Percentiles rank a stretch among this genome's conserved stretches.
Conservation (phyloP, 2,113 vertebrate genomes). For the Crotalus viridis region DNA sequence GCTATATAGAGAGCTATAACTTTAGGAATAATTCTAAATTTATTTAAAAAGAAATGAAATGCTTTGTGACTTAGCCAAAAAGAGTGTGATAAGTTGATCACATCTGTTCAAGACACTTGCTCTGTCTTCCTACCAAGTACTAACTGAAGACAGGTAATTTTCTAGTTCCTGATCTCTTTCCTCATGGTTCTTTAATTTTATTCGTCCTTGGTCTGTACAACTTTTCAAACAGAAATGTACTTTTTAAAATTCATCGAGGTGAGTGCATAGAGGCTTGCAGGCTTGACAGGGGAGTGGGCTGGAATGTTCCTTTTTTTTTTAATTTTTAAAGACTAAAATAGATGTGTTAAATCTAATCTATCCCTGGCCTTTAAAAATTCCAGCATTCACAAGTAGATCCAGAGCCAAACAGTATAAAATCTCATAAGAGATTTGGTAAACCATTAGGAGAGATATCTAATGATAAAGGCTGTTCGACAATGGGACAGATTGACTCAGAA, state of each 20-base stretch:
- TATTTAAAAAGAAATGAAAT: not conserved
- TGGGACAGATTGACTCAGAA: not conserved
- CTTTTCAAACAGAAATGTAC: not conserved
- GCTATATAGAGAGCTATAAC: not conserved
- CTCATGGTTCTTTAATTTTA: not conserved
- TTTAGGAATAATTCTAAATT: not conserved
- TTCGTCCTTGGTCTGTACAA: not conserved
- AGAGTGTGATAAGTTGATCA: not conserved
- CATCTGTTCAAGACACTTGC: not conserved
- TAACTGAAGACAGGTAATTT: not conserved
- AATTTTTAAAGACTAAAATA: not conserved
- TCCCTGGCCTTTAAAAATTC: not conserved
- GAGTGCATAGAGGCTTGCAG: not conserved
- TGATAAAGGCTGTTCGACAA: not conserved
- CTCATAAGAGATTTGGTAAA: not conserved
- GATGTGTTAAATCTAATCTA: not conserved
- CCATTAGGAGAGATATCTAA: not conserved
- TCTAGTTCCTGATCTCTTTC: not conserved
- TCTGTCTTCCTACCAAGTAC: not conserved
- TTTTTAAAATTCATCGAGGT: not conserved
- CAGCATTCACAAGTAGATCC: not conserved
- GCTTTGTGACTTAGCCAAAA: not conserved
- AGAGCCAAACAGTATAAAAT: not conserved
- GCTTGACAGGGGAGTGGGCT: not conserved
- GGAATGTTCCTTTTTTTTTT: not conserved